Evolutionary conservation across 2,113 vertebrate genomes (phyloP).

Genomic region (Bubo scandiacus): DNA sequence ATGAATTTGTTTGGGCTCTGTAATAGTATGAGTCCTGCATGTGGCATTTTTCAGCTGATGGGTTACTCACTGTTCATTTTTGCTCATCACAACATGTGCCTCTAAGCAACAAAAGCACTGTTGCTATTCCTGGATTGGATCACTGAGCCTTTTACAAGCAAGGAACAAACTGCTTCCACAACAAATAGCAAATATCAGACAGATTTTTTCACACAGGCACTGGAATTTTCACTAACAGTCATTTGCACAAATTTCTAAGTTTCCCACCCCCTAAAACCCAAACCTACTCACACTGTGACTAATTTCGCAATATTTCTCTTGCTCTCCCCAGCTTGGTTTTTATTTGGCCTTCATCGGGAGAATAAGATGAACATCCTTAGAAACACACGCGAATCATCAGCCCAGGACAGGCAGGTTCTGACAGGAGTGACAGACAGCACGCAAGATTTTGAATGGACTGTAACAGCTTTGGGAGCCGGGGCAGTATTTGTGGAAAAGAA

Average conservation of each 20-base stretch:
- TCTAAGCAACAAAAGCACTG: slow-evolving; percentile 25
- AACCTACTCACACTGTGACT: background rate
- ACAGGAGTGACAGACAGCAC: background rate
- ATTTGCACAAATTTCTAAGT: background rate
- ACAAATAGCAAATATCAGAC: background rate
- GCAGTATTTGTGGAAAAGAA: background rate
- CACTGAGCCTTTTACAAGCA: background rate
- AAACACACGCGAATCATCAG: background rate
- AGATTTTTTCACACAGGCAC: background rate
- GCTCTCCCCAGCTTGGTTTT: background rate
- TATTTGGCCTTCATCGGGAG: background rate
- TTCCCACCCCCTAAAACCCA: background rate
- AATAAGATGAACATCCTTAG: background rate
- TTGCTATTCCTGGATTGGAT: slow-evolving; percentile 29
- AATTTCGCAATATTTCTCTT: background rate
- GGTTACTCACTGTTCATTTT: slow-evolving; percentile 7
- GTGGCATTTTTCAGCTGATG: slow-evolving; percentile 8
- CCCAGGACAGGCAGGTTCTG: background rate
- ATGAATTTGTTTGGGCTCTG: background rate
- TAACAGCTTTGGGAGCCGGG: background rate
- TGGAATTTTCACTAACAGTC: background rate
- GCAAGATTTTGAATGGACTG: background rate
- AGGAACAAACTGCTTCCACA: slow-evolving; percentile 1
- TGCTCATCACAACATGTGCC: slow-evolving; percentile 7
- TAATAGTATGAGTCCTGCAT: background rate